These are phyloP conservation scores for Nymphalis urticae DNA, from an alignment of 2,888 invertebrate species.

Conservation along the genomic window DNA sequence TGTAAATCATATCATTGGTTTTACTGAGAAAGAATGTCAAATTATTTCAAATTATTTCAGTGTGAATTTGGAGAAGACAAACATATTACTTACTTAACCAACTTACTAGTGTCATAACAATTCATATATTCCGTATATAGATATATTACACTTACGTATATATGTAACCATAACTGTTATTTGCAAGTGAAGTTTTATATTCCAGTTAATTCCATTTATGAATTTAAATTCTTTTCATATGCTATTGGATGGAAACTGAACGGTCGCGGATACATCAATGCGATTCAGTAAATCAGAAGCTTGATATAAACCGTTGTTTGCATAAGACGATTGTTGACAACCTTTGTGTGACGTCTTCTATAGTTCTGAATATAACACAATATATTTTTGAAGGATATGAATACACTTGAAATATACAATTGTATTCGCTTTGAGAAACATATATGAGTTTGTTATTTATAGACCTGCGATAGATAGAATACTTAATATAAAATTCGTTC, in stretches of 20 bases:
- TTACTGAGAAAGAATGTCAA: too few relatives aligned
- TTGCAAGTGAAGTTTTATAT: background rate
- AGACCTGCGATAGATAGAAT: background rate
- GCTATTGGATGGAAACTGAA: background rate
- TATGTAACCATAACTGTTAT: too few relatives aligned
- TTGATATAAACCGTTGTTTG: conserved; percentile 32
- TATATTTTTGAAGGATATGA: conserved; percentile 9
- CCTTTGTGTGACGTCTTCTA: conserved; percentile 26
- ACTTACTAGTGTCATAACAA: too few relatives aligned
- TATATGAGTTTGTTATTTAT: background rate
- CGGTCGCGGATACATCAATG: conserved; percentile 13
- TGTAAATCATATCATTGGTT: too few relatives aligned
- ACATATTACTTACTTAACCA: too few relatives aligned
- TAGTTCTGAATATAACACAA: conserved; percentile 2
- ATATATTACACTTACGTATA: too few relatives aligned
- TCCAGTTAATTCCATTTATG: conserved; percentile 1
- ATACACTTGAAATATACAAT: background rate
- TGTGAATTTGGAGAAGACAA: too few relatives aligned
- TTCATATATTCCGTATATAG: too few relatives aligned
- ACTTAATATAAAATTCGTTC: too few relatives aligned
- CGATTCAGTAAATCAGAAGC: conserved; percentile 31
- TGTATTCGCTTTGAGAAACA: background rate
- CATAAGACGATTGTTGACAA: conserved; percentile 32
- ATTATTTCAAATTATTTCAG: too few relatives aligned
- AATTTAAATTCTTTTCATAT: conserved; percentile 17